Percentiles rank a stretch among this genome's conserved stretches.
These are phyloP conservation scores for Clusia tigrina DNA, from an alignment of 2,888 invertebrate species.

Conservation along the genomic window DNA sequence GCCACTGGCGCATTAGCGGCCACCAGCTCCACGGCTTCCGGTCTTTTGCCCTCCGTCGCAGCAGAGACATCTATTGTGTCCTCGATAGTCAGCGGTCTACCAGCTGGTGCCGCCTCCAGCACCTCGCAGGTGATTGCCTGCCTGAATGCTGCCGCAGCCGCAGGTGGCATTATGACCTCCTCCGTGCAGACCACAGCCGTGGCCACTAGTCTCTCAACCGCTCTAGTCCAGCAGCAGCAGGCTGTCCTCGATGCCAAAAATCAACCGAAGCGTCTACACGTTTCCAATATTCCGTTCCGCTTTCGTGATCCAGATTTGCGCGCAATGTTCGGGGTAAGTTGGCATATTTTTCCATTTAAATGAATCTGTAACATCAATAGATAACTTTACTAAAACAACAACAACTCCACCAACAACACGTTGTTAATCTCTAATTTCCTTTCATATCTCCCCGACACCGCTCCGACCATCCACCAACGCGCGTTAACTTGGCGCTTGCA, in stretches of 20 bases:
- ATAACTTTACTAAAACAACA: neutral
- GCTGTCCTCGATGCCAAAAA: constrained; percentile 68
- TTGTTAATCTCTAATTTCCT: too few relatives aligned
- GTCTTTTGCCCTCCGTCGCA: constrained; percentile 34
- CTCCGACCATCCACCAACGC: neutral
- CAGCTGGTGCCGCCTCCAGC: constrained; percentile 44
- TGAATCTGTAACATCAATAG: neutral
- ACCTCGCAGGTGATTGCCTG: constrained; percentile 61
- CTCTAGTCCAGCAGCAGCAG: constrained; percentile 64
- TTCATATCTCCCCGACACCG: neutral
- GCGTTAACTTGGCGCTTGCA: constrained; percentile 64
- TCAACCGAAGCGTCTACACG: constrained; percentile 95
- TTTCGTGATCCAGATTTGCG: constrained; percentile 98
- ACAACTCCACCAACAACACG: too few relatives aligned
- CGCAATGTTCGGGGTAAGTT: constrained; percentile 97
- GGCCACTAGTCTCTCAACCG: constrained; percentile 63
- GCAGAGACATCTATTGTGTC: constrained; percentile 41
- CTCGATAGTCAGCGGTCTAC: constrained; percentile 46
- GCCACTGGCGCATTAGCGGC: constrained; percentile 54
- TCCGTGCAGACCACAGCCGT: constrained; percentile 64
- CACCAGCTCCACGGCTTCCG: constrained; percentile 45
- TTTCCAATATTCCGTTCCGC: constrained; percentile 99
- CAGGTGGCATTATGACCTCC: constrained; percentile 57
- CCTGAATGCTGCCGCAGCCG: constrained; percentile 52
- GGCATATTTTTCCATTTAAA: constrained; percentile 1